These are phyloP conservation scores for Boloria selene DNA, from an alignment of 2,888 invertebrate genomes.

Conservation along the genomic window DNA sequence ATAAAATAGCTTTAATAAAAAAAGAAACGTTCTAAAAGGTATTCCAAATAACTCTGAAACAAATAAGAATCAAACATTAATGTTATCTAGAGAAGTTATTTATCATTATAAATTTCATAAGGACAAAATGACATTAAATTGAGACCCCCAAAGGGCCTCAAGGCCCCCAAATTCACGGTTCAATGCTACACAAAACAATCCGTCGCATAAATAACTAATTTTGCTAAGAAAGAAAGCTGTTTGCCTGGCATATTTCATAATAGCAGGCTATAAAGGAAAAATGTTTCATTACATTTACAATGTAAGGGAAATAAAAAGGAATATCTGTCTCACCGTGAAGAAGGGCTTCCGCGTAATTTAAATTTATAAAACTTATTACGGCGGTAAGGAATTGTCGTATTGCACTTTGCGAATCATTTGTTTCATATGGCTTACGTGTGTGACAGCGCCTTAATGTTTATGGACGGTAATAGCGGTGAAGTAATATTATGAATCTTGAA, in stretches of 20 bases:
- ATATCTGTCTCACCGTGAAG: constrained; percentile 22
- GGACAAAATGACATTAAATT: too few species aligned
- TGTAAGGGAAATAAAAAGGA: constrained; percentile 20
- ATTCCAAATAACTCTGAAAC: too few species aligned
- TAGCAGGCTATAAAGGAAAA: constrained; percentile 12
- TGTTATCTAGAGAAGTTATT: too few species aligned
- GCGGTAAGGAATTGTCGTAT: neutral
- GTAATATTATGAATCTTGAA: neutral
- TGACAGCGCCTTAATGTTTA: constrained; percentile 5
- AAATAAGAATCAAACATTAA: too few species aligned
- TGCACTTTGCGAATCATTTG: constrained; percentile 16
- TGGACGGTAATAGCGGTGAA: neutral
- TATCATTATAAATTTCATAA: too few species aligned
- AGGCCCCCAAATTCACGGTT: too few species aligned
- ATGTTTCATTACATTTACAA: constrained; percentile 31
- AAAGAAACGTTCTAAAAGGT: too few species aligned
- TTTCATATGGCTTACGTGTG: constrained; percentile 5
- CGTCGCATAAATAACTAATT: neutral
- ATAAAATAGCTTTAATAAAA: too few species aligned
- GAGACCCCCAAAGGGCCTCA: too few species aligned
- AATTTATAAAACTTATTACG: constrained; percentile 19
- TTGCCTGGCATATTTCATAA: constrained; percentile 19
- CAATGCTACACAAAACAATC: neutral
- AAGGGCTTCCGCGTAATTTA: constrained; percentile 20
- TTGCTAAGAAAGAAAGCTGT: constrained; percentile 16